phyloP scores from a whole-genome alignment of 2,113 vertebrate genomes.

The Columba janthina region DNA sequence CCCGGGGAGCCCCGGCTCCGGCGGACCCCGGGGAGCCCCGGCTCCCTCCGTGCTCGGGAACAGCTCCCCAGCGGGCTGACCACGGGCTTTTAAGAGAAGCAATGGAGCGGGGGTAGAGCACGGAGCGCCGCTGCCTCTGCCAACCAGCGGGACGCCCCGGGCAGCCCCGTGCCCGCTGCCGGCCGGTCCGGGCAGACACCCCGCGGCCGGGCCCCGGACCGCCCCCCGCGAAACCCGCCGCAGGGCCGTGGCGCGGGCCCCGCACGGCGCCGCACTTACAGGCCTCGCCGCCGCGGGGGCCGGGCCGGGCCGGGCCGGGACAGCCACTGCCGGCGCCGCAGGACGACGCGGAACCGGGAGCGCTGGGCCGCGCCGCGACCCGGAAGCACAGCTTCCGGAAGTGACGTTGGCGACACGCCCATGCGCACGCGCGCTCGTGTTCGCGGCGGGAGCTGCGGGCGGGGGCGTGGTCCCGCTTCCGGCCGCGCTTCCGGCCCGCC shows the following conservation, averaged over 20 bases:
- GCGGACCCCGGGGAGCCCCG: too few species aligned
- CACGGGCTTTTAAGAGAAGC: fast-evolving
- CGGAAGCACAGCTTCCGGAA: conserved; percentile 64
- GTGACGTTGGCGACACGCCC: background rate
- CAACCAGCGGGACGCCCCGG: too few species aligned
- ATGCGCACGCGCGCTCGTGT: too few species aligned
- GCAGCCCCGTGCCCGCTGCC: background rate
- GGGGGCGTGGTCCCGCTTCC: too few species aligned
- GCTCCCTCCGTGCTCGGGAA: too few species aligned
- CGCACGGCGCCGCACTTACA: background rate
- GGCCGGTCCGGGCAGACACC: background rate
- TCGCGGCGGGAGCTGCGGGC: too few species aligned
- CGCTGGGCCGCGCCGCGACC: background rate
- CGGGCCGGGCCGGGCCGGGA: background rate
- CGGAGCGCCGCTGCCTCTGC: background rate
- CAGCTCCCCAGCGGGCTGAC: too few species aligned
- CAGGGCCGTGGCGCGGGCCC: background rate
- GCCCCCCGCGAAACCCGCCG: background rate
- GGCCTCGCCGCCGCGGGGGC: background rate
- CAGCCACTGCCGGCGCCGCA: conserved; percentile 6
- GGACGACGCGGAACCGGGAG: background rate
- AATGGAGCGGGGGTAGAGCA: too few species aligned
- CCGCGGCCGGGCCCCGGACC: background rate
- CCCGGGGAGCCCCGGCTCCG: too few species aligned
- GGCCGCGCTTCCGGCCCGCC: too few species aligned